Evolutionary conservation across 2,888 invertebrate species (phyloP).

Genomic region (Lepidocyrtinus sp.): DNA sequence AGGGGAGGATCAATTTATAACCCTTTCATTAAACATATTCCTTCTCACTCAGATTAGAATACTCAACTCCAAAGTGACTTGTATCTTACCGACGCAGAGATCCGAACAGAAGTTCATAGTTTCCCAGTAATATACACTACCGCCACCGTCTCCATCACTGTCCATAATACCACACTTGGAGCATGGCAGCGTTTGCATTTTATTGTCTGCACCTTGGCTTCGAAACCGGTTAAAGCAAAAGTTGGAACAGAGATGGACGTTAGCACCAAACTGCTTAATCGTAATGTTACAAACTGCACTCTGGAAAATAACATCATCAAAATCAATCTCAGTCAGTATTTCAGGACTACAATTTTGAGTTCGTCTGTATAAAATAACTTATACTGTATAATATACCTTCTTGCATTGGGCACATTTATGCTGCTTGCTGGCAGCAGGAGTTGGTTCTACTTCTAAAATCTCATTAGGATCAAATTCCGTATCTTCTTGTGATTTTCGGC

Average conservation of each 20-base stretch:
- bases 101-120: conserved; percentile 95
- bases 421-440: neutral
- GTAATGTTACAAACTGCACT: conserved; percentile 51
- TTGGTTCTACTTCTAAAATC: neutral
- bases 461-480: conserved; percentile 21
- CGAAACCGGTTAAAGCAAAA: conserved; percentile 66
- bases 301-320: too few species aligned
- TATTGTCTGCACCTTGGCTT: conserved; percentile 61
- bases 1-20: conserved; percentile 18
- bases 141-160: conserved; percentile 48
- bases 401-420: conserved; percentile 59
- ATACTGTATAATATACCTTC: conserved; percentile 46
- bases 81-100: conserved; percentile 80
- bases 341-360: neutral
- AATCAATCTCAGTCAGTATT: neutral
- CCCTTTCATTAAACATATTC: neutral
- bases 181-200: conserved; percentile 60
- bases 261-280: conserved; percentile 63
- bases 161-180: conserved; percentile 63
- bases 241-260: conserved; percentile 65
- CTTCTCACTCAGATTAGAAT: neutral
- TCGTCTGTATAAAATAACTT: neutral
- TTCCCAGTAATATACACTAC: conserved; percentile 79
- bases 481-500: conserved; percentile 48
- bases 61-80: neutral